Conservation (phyloP, 92 coral and sea anemone genomes). For the Siderastrea radians region DNA sequence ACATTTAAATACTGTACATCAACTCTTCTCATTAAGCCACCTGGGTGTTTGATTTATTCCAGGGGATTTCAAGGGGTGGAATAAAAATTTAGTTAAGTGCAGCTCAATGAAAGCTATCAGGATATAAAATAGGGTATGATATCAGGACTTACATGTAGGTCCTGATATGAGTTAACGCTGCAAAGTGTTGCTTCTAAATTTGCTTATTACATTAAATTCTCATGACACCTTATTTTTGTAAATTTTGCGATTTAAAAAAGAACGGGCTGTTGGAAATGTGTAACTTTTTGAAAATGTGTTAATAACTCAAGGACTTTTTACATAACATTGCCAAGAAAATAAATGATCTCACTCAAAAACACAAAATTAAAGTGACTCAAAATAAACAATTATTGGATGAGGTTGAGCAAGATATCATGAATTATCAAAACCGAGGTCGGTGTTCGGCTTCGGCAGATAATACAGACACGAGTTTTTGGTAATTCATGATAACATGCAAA, state of each 20-base stretch:
- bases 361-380: no score
- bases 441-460: no score
- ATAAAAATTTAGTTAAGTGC: neutral
- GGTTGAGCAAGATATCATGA: no score
- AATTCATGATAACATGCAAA: no score
- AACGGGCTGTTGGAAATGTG: neutral
- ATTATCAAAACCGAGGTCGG: no score
- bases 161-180: constrained; percentile 24
- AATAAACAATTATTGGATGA: no score
- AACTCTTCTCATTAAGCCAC: constrained; percentile 37
- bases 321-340: no score
- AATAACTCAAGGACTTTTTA: neutral
- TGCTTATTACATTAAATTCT: constrained; percentile 14
- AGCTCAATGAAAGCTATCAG: neutral
- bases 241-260: neutral
- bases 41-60: neutral
- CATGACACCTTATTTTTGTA: constrained; percentile 8
- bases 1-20: constrained; percentile 24
- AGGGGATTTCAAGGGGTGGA: neutral
- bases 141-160: neutral
- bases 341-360: no score
- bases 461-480: no score
- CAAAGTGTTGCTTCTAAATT: constrained; percentile 11
- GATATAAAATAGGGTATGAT: neutral
- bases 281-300: neutral